Evolutionary conservation across 2,888 invertebrate species (phyloP).

Genomic region (Steinernema scapterisci): DNA sequence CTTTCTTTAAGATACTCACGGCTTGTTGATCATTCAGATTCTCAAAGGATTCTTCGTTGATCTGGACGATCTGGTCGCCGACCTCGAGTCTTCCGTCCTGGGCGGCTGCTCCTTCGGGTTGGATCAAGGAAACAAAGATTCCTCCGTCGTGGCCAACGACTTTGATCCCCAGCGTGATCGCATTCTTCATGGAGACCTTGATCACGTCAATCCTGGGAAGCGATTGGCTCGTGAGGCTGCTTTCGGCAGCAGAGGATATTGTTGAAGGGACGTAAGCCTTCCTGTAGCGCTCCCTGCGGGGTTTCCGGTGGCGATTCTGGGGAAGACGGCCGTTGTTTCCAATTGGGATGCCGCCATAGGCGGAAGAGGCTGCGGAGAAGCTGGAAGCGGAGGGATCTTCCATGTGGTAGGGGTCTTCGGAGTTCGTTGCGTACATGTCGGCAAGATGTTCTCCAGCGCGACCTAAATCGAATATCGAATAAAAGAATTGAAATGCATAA

Average conservation of each 20-base stretch:
- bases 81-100: slow-evolving; percentile 56
- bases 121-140: slow-evolving; percentile 57
- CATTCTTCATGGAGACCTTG: slow-evolving; percentile 50
- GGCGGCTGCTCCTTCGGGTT: slow-evolving; percentile 52
- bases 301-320: slow-evolving; percentile 40
- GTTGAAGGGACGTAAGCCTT: slow-evolving; percentile 63
- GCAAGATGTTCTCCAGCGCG: slow-evolving; percentile 64
- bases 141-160: slow-evolving; percentile 59
- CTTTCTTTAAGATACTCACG: slow-evolving; percentile 49
- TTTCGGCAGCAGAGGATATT: slow-evolving; percentile 59
- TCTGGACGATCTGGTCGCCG: slow-evolving; percentile 64
- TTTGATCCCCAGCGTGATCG: slow-evolving; percentile 53
- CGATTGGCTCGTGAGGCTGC: slow-evolving; percentile 48
- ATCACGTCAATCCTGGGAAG: slow-evolving; percentile 62
- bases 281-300: slow-evolving; percentile 49
- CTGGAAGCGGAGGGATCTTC: slow-evolving; percentile 14
- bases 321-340: slow-evolving; percentile 30
- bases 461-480: slow-evolving; percentile 38
- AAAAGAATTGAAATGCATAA: too few relatives aligned
- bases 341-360: slow-evolving; percentile 30
- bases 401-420: slow-evolving; percentile 57
- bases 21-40: slow-evolving; percentile 55
- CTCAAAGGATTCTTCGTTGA: slow-evolving; percentile 61
- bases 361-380: slow-evolving; percentile 10
- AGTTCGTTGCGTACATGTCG: slow-evolving; percentile 49